Evolutionary conservation across 2,888 invertebrate genomes (phyloP), one percentile per base, ranked within the genome.

Genomic region (Leptinotarsa peninsularis): DNA sequence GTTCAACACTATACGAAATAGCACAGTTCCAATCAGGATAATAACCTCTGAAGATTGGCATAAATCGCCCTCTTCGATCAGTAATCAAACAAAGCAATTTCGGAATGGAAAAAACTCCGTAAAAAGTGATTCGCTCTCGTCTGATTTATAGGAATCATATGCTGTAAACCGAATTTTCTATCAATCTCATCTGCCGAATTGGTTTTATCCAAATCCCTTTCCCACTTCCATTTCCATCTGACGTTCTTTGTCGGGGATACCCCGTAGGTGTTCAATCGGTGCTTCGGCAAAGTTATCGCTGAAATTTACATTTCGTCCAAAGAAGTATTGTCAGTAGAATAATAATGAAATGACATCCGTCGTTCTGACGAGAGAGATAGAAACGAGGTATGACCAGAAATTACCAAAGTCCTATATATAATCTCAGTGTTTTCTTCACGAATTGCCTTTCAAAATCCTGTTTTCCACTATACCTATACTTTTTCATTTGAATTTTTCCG

Each of bases 271-370:
- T 54, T 54, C 18, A 54, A 13, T 18, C 7, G 18, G 18, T 54
- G 18, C 18, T 54, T 54, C 43, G 18, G 18, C 18, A 7, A 4
- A 18, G 17, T 72, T 77, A 76, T 76, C 71, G 76, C 54, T 54
- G 58, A 72, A 77, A 77, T 79, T 77, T 74, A 77, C 76, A 77
- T 79, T 79, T 74, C 75, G 77, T 77, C 76, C 74, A 73, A 67
- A 67, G 70, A 76, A 73, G 72, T 74, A 74, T 77, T 79, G 77
- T 77, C 75, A 75, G 77, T 72, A 63, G 74, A 69, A 66, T 67
- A 70, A 69, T 74, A 74, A 78, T 66, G 60, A 76, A 76, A 76
- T 73, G 73, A 66, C 76, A 71, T 76, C 72, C 72, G 73, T 78
- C 72, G 76, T 76, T 76, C 72, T 69, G 75, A 75, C 73, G 76